phyloP scores from a whole-genome alignment of 35 echinoderm and acorn worm species.

The Antedon bifida region DNA sequence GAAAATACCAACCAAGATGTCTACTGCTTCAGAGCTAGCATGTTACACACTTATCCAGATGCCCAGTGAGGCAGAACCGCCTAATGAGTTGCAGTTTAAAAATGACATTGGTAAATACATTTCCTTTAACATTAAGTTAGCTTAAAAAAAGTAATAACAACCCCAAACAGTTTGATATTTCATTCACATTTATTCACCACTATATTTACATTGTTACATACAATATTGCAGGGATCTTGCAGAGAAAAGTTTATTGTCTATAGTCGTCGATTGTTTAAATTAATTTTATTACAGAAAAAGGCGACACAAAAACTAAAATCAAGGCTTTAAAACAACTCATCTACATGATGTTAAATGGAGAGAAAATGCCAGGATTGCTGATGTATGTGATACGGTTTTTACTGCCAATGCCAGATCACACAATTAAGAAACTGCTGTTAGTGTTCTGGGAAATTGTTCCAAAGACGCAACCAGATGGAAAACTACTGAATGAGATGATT shows the following conservation, averaged over 20 bases:
- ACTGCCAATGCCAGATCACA: conserved; percentile 77
- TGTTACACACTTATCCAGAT: conserved; percentile 91
- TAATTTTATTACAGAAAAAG: conserved; percentile 51
- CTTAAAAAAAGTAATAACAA: no score
- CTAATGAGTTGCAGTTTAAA: conserved; percentile 90
- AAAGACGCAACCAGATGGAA: conserved; percentile 98
- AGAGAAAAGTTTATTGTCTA: background rate
- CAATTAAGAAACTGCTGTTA: conserved; percentile 84
- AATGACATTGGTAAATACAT: conserved; percentile 63
- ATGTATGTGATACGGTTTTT: conserved; percentile 90
- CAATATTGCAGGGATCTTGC: no score
- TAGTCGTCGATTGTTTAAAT: no score
- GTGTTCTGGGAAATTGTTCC: conserved; percentile 99
- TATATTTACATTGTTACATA: no score
- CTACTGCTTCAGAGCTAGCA: conserved; percentile 72
- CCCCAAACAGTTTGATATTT: no score
- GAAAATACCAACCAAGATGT: conserved; percentile 35
- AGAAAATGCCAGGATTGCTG: conserved; percentile 77
- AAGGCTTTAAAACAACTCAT: conserved; percentile 91
- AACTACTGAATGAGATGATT: conserved; percentile 95
- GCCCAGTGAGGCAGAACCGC: conserved; percentile 83
- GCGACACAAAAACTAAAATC: conserved; percentile 52
- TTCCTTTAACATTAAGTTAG: no score
- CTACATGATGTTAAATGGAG: conserved; percentile 96
- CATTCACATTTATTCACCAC: no score